These are phyloP conservation scores for Gnatocerus cornutus DNA, from an alignment of 2,888 invertebrate species.

Conservation along the genomic window DNA sequence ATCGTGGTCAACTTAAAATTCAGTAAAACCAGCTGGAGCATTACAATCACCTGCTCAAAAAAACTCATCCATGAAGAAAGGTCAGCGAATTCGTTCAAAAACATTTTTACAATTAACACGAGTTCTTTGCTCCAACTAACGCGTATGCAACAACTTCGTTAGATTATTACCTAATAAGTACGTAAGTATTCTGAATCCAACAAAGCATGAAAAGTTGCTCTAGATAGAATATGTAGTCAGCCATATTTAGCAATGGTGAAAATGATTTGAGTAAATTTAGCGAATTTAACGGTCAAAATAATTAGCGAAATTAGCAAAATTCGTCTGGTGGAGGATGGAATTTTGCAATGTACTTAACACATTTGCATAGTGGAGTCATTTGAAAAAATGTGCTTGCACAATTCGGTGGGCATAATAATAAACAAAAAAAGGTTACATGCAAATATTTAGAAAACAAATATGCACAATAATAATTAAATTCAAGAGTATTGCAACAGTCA, in stretches of 20 bases:
- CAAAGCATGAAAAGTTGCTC: constrained; percentile 44
- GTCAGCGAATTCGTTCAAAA: constrained; percentile 19
- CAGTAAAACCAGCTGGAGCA: constrained; percentile 13
- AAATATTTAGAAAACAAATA: constrained; percentile 37
- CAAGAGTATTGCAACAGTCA: constrained; percentile 14
- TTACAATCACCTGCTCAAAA: constrained; percentile 20
- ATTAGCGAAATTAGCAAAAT: constrained; percentile 24
- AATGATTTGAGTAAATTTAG: constrained; percentile 37
- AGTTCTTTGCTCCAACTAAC: constrained; percentile 15
- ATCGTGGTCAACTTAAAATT: background rate
- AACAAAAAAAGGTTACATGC: constrained; percentile 31
- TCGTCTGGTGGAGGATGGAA: background rate
- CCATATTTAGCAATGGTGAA: constrained; percentile 28
- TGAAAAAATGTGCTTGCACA: constrained; percentile 29
- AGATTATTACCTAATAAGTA: constrained; percentile 45
- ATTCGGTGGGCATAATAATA: constrained; percentile 19
- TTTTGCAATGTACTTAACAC: constrained; percentile 44
- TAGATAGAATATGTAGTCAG: constrained; percentile 22
- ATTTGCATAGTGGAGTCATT: constrained; percentile 30
- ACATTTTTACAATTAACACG: constrained; percentile 18
- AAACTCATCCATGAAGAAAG: constrained; percentile 26
- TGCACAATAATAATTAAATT: constrained; percentile 29
- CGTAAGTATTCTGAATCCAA: constrained; percentile 30
- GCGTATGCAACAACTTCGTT: constrained; percentile 30
- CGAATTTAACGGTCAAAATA: constrained; percentile 24